Evolutionary conservation across 1,140 invertebrate genomes (phyloP).

Genomic region (Drosophila leontia): DNA sequence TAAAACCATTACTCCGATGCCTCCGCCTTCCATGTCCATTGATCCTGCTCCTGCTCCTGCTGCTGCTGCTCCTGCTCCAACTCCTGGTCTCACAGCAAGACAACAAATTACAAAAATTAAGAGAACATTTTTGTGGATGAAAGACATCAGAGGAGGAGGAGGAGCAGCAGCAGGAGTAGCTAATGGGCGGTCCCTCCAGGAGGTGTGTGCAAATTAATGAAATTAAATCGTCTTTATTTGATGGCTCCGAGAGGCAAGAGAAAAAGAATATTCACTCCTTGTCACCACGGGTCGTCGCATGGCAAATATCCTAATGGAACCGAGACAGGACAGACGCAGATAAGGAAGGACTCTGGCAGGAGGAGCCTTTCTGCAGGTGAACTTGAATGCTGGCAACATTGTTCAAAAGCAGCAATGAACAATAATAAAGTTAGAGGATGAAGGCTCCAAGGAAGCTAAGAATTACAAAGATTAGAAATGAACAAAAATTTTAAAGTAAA

Average conservation of each 20-base stretch:
- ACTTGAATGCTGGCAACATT: constrained; percentile 30
- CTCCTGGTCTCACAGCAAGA: constrained; percentile 15
- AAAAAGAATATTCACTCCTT: constrained; percentile 17
- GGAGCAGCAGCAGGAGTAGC: background rate
- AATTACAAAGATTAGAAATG: background rate
- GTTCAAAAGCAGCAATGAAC: constrained; percentile 21
- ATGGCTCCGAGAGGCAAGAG: constrained; percentile 39
- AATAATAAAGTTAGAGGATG: constrained; percentile 21
- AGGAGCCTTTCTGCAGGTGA: constrained; percentile 10
- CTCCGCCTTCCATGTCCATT: background rate
- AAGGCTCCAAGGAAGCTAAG: background rate
- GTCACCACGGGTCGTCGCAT: constrained; percentile 30
- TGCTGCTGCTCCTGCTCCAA: background rate
- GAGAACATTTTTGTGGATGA: constrained; percentile 68
- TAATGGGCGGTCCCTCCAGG: constrained; percentile 23
- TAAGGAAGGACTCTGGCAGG: constrained; percentile 3
- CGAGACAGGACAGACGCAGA: constrained; percentile 4
- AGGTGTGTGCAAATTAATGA: constrained; percentile 73
- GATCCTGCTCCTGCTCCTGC: background rate
- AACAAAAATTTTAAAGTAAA: background rate
- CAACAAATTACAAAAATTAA: constrained; percentile 79
- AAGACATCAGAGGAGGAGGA: constrained; percentile 2
- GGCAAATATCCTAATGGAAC: constrained; percentile 44
- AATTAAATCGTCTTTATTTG: constrained; percentile 79
- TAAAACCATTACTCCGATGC: constrained; percentile 46